Base-by-base conservation (phyloP, 2,888 invertebrate genomes). In the Serripes groenlandicus region DNA sequence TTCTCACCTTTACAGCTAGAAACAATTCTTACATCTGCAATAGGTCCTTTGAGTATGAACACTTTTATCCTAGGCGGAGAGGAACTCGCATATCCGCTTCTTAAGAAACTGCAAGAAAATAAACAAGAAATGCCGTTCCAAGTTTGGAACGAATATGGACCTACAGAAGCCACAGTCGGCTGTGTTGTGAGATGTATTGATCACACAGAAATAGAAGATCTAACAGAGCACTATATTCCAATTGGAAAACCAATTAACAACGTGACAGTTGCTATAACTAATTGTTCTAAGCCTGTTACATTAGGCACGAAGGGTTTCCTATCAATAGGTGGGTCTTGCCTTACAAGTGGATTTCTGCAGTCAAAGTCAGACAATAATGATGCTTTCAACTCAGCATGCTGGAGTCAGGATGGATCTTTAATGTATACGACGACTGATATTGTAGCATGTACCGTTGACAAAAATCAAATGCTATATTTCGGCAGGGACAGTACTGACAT, bases 111-210 rank as follows among this genome's bases (percentile, higher is more conserved):
- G 23, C 21, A 56, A 56, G 56, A 56, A 56, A 56, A 56, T 26
- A n/a, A 26, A 56, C 2, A 23, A 56, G 23, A 56, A 11, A 15
- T 11, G n/a, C 23, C 56, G 11, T 56, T 56, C 23, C 21, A 56
- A 26, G 56, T 56, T 56, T 56, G 56, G 56, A 56, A 56, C 23
- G 56, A 56, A 56, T 56, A 56, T 26, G 56, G 56, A 23, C 56
- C 56, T 1, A 56, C 56, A 56, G 56, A 56, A 26, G 56, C 56
- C 21, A 56, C 56, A 3, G 56, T 56, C 1, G 56, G 56, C 2
- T 56, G 56, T 26, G 23, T 56, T 5, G 56, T 56, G 11, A 56
- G 23, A 26, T 56, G 56, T 26, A 1, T 56, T 26, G 56, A 56
- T 1, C 21, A 26, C 56, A 23, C 18, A n/a, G 56, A 56, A 15